Percentiles rank a stretch among this genome's conserved stretches.
Evolutionary conservation across 2,113 vertebrate species (phyloP).

Genomic region (Calidris pygmaea): DNA sequence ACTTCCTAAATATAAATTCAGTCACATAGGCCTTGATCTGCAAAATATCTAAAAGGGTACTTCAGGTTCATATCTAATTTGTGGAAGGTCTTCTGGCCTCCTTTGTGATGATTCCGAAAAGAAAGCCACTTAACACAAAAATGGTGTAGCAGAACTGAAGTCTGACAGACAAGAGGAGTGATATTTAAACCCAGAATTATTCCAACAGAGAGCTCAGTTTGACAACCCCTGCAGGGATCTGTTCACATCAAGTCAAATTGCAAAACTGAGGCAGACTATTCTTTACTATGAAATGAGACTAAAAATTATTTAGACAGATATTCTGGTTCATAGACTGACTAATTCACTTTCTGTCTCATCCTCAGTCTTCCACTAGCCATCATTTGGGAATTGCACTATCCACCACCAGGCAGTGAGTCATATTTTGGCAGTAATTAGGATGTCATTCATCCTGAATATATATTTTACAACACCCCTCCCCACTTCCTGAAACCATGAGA

Average conservation of each 20-base stretch:
- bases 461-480: not conserved
- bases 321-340: constrained; percentile 44
- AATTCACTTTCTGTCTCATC: constrained; percentile 21
- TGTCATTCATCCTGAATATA: constrained; percentile 18
- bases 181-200: constrained; percentile 50
- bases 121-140: not conserved
- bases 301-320: constrained; percentile 58
- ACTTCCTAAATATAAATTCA: not conserved
- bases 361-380: not conserved
- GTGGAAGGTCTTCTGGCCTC: not conserved
- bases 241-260: constrained; percentile 47
- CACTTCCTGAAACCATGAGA: not conserved
- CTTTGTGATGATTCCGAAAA: not conserved
- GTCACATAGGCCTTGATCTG: not conserved
- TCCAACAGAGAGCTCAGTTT: constrained; percentile 40
- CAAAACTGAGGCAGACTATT: constrained; percentile 42
- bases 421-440: constrained; percentile 23
- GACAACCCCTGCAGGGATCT: constrained; percentile 49
- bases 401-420: constrained; percentile 6
- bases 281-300: constrained; percentile 34
- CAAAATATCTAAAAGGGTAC: not conserved
- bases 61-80: not conserved
- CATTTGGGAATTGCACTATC: not conserved
- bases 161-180: constrained; percentile 23
- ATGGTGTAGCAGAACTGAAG: constrained; percentile 10